Evolutionary conservation across 2,797 vertebrate species (phyloP).

Genomic region (Hybognathus amarus): DNA sequence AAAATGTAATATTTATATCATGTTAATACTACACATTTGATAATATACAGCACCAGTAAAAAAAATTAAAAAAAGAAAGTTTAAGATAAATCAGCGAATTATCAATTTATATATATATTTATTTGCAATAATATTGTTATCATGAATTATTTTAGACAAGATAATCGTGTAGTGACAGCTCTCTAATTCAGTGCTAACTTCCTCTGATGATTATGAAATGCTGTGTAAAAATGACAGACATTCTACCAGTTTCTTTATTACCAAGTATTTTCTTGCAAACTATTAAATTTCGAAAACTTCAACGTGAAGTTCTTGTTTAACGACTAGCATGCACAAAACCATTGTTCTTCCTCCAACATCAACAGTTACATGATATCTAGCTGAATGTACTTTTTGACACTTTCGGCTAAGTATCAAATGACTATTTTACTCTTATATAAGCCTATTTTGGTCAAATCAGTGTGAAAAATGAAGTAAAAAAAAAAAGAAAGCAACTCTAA

Average conservation of each 20-base stretch:
- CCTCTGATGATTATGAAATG: not conserved
- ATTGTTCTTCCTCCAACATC: conserved; percentile 3
- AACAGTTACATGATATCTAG: not conserved
- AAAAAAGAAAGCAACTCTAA: not conserved
- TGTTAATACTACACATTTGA: not conserved
- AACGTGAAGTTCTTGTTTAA: conserved; percentile 16
- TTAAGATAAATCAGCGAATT: no score
- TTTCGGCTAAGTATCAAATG: not conserved
- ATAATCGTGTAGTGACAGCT: not conserved
- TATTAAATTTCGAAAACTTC: not conserved
- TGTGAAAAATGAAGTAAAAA: not conserved
- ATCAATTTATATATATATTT: no score
- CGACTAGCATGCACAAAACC: not conserved
- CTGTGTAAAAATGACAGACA: not conserved
- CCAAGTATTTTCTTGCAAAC: not conserved
- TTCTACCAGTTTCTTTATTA: not conserved
- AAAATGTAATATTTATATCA: not conserved
- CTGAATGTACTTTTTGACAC: not conserved
- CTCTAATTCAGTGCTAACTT: not conserved
- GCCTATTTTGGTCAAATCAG: not conserved
- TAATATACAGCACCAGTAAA: not conserved
- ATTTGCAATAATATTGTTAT: not conserved
- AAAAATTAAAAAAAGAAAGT: no score
- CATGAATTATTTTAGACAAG: not conserved
- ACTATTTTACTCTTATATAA: not conserved